A percentile compares a stretch with the other conserved stretches of the same genome.
phyloP scores from a whole-genome alignment of 2,797 vertebrate genomes.

The Aldrovandia affinis region DNA sequence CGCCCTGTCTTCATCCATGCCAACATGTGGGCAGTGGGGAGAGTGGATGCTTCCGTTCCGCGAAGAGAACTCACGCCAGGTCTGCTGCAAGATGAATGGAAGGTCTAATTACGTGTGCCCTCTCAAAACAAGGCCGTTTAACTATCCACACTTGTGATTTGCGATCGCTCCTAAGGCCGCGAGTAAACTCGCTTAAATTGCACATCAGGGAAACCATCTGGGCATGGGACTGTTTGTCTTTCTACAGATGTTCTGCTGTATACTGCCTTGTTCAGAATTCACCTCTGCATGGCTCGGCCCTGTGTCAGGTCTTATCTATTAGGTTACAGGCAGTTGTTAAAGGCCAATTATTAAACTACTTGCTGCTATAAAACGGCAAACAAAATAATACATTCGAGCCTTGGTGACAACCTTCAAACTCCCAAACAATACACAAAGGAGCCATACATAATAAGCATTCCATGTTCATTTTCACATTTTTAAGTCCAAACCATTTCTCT shows the following conservation, averaged over 20 bases:
- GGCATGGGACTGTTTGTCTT: neutral
- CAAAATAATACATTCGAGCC: neutral
- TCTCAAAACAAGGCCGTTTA: slow-evolving; percentile 10
- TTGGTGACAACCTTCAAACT: neutral
- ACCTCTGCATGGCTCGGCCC: neutral
- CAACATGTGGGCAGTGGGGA: no score
- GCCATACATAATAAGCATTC: neutral
- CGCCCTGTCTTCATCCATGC: neutral
- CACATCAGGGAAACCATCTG: neutral
- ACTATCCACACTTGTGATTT: neutral
- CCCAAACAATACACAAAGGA: neutral
- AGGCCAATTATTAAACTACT: neutral
- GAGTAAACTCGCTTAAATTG: neutral
- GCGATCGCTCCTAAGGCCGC: no score
- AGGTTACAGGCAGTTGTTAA: neutral
- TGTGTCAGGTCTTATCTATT: neutral
- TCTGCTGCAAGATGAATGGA: neutral
- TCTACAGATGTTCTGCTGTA: neutral
- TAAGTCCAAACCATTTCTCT: neutral
- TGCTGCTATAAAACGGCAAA: neutral
- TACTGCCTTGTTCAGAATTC: neutral
- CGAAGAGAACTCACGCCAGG: neutral
- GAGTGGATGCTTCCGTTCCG: no score
- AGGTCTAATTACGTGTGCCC: neutral
- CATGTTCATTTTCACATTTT: neutral